Percentiles rank a stretch among this genome's conserved stretches.
Evolutionary conservation across 1,140 invertebrate genomes (phyloP).

Genomic region (Agrilus planipennis): DNA sequence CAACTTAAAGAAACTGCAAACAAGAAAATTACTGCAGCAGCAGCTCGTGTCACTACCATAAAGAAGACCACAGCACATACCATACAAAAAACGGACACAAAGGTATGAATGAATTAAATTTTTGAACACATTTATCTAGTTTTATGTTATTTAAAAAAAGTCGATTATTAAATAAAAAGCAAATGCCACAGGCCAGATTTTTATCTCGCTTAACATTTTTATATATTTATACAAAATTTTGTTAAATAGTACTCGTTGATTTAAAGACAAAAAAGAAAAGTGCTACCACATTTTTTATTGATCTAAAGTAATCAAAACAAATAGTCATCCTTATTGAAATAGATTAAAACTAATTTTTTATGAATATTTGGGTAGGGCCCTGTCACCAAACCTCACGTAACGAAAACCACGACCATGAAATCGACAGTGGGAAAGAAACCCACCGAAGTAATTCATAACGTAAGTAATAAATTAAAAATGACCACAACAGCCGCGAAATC

Average conservation of each 20-base stretch:
- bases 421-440: constrained; percentile 19
- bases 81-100: constrained; percentile 33
- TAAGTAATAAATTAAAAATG: constrained; percentile 19
- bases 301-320: not conserved
- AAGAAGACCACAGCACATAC: constrained; percentile 34
- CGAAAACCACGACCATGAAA: constrained; percentile 15
- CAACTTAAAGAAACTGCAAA: constrained; percentile 46
- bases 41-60: constrained; percentile 28
- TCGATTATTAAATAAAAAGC: not conserved
- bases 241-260: constrained; percentile 5
- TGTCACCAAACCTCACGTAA: too few relatives aligned
- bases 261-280: constrained; percentile 20
- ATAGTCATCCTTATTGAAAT: not conserved
- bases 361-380: constrained; percentile 1
- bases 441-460: constrained; percentile 14
- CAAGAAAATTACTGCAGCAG: constrained; percentile 39
- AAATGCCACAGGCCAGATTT: not conserved
- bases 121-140: not conserved
- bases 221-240: not conserved
- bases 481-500: constrained; percentile 5
- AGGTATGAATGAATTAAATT: constrained; percentile 17
- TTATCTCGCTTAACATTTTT: not conserved
- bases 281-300: constrained; percentile 11
- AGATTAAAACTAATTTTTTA: not conserved
- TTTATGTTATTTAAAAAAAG: not conserved